Conservation (phyloP, 1,140 invertebrate species). For the Telenomus remus region DNA sequence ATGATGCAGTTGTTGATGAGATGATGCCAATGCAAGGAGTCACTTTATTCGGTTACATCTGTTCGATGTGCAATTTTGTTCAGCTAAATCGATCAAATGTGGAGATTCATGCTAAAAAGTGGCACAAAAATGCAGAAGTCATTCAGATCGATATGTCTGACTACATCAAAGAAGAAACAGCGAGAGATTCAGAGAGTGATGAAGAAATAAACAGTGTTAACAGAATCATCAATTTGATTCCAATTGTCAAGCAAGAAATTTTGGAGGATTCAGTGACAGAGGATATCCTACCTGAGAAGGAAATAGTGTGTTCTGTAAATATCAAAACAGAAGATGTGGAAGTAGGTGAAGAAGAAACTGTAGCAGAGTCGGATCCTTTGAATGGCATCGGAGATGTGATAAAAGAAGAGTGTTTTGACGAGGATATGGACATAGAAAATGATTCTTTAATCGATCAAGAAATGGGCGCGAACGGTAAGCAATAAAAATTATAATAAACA, state of each 20-base stretch:
- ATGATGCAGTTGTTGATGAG: conserved; percentile 58
- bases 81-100: conserved; percentile 79
- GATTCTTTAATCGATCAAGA: too few relatives aligned
- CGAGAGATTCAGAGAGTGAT: conserved; percentile 7
- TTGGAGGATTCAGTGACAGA: background rate
- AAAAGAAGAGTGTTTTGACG: too few relatives aligned
- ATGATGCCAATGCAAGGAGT: conserved; percentile 57
- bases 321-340: conserved; percentile 2
- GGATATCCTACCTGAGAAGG: conserved; percentile 6
- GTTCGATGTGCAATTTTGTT: conserved; percentile 81
- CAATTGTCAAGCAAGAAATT: too few relatives aligned
- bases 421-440: conserved; percentile 70
- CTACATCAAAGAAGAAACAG: background rate
- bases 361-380: conserved; percentile 3
- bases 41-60: conserved; percentile 79
- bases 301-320: background rate
- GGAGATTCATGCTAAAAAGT: conserved; percentile 77
- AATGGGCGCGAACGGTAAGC: too few relatives aligned
- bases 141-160: conserved; percentile 75
- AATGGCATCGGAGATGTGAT: too few relatives aligned
- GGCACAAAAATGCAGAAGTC: conserved; percentile 73
- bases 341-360: conserved; percentile 56
- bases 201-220: too few relatives aligned
- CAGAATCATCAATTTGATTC: too few relatives aligned
- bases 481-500: too few relatives aligned